Base-by-base conservation (phyloP, 2,113 vertebrate genomes). In the Atlantisia rogersi region DNA sequence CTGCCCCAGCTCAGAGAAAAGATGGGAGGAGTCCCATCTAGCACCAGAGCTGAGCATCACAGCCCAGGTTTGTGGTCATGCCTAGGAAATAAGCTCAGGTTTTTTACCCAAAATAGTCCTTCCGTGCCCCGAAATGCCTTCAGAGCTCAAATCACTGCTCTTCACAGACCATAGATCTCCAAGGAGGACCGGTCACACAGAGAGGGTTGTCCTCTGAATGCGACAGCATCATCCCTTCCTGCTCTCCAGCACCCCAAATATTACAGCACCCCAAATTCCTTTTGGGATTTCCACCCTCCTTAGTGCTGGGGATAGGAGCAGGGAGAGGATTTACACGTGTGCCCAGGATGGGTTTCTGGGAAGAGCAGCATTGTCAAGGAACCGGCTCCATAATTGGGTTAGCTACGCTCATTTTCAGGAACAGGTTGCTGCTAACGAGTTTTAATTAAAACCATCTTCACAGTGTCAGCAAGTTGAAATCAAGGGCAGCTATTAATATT, bases 361-460 rank as follows among this genome's bases (percentile, higher is more conserved):
- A 79, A 50, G 77, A 82, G 81, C 44, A 69, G 46, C 44, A 69
- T 37, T 48, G 4, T 78, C 32, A 39, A 79, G 92, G 81, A 92
- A 14, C 17, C 0, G 0, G 81, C 50, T 92, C 67, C 2, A 0
- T 89, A 94, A 97, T 91, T n/a, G 58, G 11, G 77, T 94, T 96
- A 96, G 58, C 77, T 25, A 35, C 0, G 7, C 83, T 97, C 74
- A 50, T 92, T 94, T 88, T 44, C 95, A 91, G 91, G 86, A 97
- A n/a, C 94, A 96, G 95, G 88, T 95, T 92, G 91, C 92, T 39
- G 77, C 69, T 96, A 96, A 94, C 1, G 31, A 95, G 88, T 79
- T 92, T 85, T 96, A 96, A 96, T 97, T 96, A 96, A 97, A 96
- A 94, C 86, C 94, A 94, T 91, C 92, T 89, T 92, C 91, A 85